Percentiles rank a stretch among this genome's conserved stretches.
Evolutionary conservation across 2,888 invertebrate genomes (phyloP).

Genomic region (Drosophila pegasa): DNA sequence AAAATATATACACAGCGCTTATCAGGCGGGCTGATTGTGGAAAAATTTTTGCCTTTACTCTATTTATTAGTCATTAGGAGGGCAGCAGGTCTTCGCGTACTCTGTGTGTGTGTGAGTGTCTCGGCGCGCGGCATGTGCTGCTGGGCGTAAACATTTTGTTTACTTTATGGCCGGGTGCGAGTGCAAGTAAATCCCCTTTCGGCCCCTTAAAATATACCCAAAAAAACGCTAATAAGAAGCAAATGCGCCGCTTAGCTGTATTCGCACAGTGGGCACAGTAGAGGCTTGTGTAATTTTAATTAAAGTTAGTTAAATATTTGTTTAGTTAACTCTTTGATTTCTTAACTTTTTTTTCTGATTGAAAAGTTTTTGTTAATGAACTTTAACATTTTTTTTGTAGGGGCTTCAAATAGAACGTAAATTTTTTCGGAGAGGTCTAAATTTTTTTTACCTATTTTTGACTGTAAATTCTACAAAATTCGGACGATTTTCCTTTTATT

Average conservation of each 20-base stretch:
- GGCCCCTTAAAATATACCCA: background rate
- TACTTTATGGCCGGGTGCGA: conserved; percentile 30
- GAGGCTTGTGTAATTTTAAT: background rate
- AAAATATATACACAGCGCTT: conserved; percentile 24
- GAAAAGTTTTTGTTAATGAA: too few species aligned
- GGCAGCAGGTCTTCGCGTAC: conserved; percentile 17
- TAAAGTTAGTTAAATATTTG: background rate
- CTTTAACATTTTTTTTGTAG: too few species aligned
- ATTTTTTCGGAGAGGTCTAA: too few species aligned
- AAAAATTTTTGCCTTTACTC: conserved; percentile 45
- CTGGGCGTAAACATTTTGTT: conserved; percentile 39
- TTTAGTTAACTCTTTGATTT: background rate
- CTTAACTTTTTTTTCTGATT: background rate
- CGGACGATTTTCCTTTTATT: too few species aligned
- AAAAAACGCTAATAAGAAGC: too few species aligned
- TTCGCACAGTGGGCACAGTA: conserved; percentile 5
- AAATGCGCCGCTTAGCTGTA: conserved; percentile 2
- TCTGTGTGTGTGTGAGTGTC: background rate
- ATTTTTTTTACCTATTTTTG: too few species aligned
- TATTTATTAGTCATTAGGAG: conserved; percentile 49
- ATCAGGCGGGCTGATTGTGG: conserved; percentile 44
- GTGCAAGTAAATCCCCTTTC: conserved; percentile 12
- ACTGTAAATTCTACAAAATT: too few species aligned
- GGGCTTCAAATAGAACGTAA: too few species aligned
- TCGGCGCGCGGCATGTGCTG: conserved; percentile 28